Conservation (phyloP, 2,888 invertebrate genomes). For the Nemoura dubitans region DNA sequence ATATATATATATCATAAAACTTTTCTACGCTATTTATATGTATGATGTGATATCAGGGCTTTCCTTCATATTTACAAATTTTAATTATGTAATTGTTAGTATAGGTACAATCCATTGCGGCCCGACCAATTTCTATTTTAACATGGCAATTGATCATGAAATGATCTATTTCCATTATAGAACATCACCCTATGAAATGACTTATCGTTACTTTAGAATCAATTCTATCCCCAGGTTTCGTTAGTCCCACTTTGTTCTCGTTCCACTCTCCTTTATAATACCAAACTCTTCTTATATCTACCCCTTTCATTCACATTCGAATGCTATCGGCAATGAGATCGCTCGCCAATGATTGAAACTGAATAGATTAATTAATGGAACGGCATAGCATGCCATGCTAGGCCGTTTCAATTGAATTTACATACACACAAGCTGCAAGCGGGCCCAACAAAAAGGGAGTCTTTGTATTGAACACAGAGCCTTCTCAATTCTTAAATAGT, state of each 20-base stretch:
- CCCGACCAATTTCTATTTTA: too few relatives aligned
- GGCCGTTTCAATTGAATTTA: background rate
- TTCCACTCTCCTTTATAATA: background rate
- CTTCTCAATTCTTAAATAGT: background rate
- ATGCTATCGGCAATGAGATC: background rate
- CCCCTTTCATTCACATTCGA: background rate
- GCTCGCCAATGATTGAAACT: background rate
- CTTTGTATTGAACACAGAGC: background rate
- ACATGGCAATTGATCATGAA: too few relatives aligned
- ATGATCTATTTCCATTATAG: too few relatives aligned
- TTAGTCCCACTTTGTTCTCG: background rate
- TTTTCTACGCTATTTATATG: too few relatives aligned
- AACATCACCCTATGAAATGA: background rate
- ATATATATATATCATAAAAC: too few relatives aligned
- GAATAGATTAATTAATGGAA: conserved; percentile 5
- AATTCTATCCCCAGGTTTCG: background rate
- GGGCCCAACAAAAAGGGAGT: background rate
- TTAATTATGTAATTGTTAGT: too few relatives aligned
- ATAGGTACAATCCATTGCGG: too few relatives aligned
- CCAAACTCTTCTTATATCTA: background rate
- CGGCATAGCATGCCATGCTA: too few relatives aligned
- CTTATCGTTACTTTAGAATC: background rate
- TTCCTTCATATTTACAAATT: too few relatives aligned
- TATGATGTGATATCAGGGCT: too few relatives aligned
- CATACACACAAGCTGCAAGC: background rate